Evolutionary conservation across 2,888 invertebrate species (phyloP), one percentile per base, ranked within the genome.

Genomic region (Carcina quercana): DNA sequence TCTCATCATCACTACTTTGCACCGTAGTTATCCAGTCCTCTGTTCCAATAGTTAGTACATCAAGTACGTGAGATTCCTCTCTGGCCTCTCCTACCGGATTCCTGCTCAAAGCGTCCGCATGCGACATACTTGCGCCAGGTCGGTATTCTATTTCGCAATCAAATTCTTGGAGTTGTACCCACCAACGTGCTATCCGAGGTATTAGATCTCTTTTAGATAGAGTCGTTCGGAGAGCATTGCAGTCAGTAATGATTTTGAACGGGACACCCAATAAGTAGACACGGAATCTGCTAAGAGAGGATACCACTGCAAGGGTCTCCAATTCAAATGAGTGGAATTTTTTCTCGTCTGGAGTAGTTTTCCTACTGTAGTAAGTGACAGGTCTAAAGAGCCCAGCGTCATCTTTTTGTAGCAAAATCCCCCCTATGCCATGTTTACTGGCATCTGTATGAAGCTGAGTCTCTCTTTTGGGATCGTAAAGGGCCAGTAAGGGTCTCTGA

Each of bases 271-370:
- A 34, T 2, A 68, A 22, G 34, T 64, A 68, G 1, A 43, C 38
- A 7, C 62, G 37, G 32, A 68, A 63, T 35, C 51, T 46, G 12
- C 47, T 30, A 0, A 66, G 29, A 0, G 56, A 43, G 20, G 45
- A 51, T 1, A 66, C 49, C 0, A 67, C 45, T 0, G 68, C 68
- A 10, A 71, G 35, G 0, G 50, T 45, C 31, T 71, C 69, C 10
- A 61, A 32, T 28, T 73, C 65, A 12, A 52, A 52, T 4, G 52
- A 49, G 11, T 53, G 50, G 15, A 62, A 59, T 13, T 47, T 50
- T 3, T 26, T n/a, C 38, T 70, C 64, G 0, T 53, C 43, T 2
- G 30, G 35, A 1, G 53, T 54, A 2, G 62, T 50, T 29, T 50
- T 44, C 13, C 54, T 40, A 19, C 58, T 61, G 20, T 32, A 54